These are phyloP conservation scores for Thermophis baileyi DNA, from an alignment of 2,113 vertebrate species.

Conservation along the genomic window DNA sequence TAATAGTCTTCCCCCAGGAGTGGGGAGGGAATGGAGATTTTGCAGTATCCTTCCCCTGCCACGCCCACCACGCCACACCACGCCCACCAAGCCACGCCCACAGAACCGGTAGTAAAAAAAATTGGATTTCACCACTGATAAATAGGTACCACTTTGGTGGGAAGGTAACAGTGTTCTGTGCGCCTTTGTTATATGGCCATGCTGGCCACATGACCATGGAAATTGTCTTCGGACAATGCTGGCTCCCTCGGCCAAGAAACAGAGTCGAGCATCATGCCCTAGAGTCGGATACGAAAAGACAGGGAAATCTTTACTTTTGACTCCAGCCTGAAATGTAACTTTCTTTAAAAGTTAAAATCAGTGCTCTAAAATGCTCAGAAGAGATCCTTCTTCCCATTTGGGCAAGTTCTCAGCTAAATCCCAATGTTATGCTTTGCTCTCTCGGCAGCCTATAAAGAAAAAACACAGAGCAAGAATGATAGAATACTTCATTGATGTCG, in stretches of 20 bases:
- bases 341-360: background rate
- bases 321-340: background rate
- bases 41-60: no score
- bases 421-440: background rate
- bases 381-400: background rate
- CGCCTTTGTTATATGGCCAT: background rate
- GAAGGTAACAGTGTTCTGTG: background rate
- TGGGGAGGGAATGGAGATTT: no score
- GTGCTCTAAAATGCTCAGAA: background rate
- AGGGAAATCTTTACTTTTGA: background rate
- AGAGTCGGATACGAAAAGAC: background rate
- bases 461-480: conserved; percentile 89
- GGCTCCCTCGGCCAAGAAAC: no score
- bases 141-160: background rate
- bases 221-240: no score
- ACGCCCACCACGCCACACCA: no score
- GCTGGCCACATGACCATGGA: no score
- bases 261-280: no score
- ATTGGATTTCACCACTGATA: no score
- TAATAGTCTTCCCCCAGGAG: no score
- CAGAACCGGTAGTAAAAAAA: no score
- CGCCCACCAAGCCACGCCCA: no score
- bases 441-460: conserved; percentile 86
- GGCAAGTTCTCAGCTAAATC: background rate
- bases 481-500: conserved; percentile 95